Conservation (phyloP, 2,113 vertebrate species). For the Malurus elegans region DNA sequence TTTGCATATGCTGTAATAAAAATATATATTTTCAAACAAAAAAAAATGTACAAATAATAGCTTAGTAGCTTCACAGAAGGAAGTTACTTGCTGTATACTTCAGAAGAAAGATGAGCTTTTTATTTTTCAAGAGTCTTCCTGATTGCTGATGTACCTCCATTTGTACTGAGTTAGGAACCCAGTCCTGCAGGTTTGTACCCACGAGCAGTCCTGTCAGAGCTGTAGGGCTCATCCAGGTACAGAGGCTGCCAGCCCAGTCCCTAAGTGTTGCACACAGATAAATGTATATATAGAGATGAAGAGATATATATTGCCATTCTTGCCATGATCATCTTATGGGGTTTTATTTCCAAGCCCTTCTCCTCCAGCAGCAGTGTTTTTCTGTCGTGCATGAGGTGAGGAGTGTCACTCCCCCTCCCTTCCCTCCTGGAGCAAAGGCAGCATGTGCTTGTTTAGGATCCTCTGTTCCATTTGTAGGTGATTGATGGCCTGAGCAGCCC, state of each 20-base stretch:
- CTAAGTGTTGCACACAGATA: conserved; percentile 32
- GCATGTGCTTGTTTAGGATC: conserved; percentile 52
- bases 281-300: background rate
- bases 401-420: conserved; percentile 28
- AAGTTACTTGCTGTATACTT: conserved; percentile 39
- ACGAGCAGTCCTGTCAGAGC: background rate
- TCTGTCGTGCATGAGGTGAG: conserved; percentile 24
- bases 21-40: conserved; percentile 65
- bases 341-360: conserved; percentile 7
- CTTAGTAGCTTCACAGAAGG: conserved; percentile 48
- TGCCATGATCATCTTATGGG: conserved; percentile 38
- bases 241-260: conserved; percentile 30
- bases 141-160: conserved; percentile 38
- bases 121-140: conserved; percentile 55
- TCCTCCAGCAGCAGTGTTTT: conserved; percentile 18
- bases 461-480: conserved; percentile 1
- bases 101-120: conserved; percentile 30
- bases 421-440: background rate
- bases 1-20: conserved; percentile 63
- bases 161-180: conserved; percentile 35
- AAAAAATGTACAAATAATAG: conserved; percentile 67
- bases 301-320: conserved; percentile 16
- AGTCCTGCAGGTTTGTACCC: conserved; percentile 23
- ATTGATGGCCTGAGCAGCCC: conserved; percentile 15
- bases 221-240: background rate